Evolutionary conservation across 2,797 vertebrate genomes (phyloP).

Genomic region (Leptodon cayanensis): DNA sequence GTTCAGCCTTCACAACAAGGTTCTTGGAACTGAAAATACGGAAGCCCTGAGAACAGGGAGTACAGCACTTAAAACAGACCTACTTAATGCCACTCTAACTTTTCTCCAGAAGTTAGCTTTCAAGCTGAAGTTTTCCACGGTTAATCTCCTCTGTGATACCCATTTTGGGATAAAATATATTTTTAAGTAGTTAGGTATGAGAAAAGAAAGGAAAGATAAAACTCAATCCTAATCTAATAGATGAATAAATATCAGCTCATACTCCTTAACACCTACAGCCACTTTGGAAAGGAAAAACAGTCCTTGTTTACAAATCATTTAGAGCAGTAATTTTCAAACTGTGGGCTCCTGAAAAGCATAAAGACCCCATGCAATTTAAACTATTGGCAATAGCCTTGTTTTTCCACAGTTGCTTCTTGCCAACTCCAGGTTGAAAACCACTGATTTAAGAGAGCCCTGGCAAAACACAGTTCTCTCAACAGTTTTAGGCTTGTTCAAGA

Average conservation of each 20-base stretch:
- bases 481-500: not conserved
- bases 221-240: not conserved
- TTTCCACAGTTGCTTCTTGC: not conserved
- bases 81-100: not conserved
- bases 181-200: not conserved
- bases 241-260: not conserved
- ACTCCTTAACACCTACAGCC: not conserved
- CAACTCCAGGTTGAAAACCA: conserved; percentile 1
- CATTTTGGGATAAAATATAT: not conserved
- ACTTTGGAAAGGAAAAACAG: not conserved
- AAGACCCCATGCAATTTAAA: not conserved
- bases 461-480: not conserved
- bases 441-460: not conserved
- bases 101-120: not conserved
- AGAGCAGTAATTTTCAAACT: not conserved
- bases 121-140: not conserved
- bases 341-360: not conserved
- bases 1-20: not conserved
- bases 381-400: not conserved
- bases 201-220: not conserved
- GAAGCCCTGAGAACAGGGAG: not conserved
- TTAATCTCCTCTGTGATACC: not conserved
- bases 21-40: not conserved
- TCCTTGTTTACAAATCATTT: not conserved
- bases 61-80: not conserved